Percentiles rank a stretch among this genome's conserved stretches.
phyloP scores from a whole-genome alignment of 2,113 vertebrate genomes.

The Peromyscus polionotus region DNA sequence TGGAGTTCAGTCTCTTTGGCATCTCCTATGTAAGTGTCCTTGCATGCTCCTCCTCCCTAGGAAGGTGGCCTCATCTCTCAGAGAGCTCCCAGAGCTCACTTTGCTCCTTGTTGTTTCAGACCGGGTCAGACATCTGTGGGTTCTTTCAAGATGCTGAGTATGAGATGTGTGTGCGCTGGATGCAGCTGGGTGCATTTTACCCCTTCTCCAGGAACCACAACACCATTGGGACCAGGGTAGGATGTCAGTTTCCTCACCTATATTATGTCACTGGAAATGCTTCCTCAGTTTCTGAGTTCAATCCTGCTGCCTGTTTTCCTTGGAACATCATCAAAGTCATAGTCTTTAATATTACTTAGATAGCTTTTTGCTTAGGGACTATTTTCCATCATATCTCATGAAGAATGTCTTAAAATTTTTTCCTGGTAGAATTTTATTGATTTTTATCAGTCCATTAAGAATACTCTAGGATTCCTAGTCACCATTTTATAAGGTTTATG shows the following conservation, averaged over 20 bases:
- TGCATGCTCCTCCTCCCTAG: neutral
- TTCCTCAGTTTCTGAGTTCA: neutral
- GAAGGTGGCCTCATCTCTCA: neutral
- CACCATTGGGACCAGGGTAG: slow-evolving; percentile 87
- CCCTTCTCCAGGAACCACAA: slow-evolving; percentile 96
- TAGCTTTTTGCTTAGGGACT: neutral
- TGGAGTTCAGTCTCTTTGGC: slow-evolving; percentile 98
- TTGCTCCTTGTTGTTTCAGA: slow-evolving; percentile 85
- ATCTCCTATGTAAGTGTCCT: slow-evolving; percentile 93
- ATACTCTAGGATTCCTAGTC: neutral
- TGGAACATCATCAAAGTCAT: neutral
- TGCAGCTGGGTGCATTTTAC: slow-evolving; percentile 95
- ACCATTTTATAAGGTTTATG: neutral
- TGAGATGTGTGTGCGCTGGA: slow-evolving; percentile 94
- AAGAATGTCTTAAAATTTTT: neutral
- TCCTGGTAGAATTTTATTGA: neutral
- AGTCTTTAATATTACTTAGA: neutral
- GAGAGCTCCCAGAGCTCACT: neutral
- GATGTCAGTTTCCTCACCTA: slow-evolving; percentile 32
- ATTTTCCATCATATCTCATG: neutral
- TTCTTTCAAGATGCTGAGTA: slow-evolving; percentile 91
- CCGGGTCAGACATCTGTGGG: slow-evolving; percentile 96
- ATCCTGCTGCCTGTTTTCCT: rapidly evolving
- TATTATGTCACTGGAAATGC: neutral
- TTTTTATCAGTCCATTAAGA: neutral